These are phyloP conservation scores for Diadegma fenestrale DNA, from an alignment of 2,888 invertebrate genomes.

Conservation along the genomic window DNA sequence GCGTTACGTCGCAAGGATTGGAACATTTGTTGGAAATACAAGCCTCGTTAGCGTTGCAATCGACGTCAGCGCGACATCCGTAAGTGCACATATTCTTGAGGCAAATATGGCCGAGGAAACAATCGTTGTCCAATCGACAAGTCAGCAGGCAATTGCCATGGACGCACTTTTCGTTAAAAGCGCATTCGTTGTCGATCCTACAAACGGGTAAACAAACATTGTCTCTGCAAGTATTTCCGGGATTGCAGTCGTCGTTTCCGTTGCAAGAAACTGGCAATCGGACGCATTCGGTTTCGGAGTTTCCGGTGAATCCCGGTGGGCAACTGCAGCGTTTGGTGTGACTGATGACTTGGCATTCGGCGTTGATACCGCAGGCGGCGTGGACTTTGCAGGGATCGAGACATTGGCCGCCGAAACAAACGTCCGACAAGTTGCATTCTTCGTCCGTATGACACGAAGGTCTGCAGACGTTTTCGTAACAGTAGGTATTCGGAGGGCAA, in stretches of 20 bases:
- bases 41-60: constrained; percentile 94
- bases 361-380: constrained; percentile 93
- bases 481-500: constrained; percentile 92
- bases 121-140: constrained; percentile 96
- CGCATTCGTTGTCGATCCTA: constrained; percentile 92
- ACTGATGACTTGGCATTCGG: constrained; percentile 90
- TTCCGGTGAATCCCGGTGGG: constrained; percentile 94
- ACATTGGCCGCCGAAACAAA: constrained; percentile 93
- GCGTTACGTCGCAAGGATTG: constrained; percentile 91
- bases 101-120: constrained; percentile 96
- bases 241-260: constrained; percentile 89
- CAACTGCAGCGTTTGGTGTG: constrained; percentile 93
- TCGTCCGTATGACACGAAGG: constrained; percentile 92
- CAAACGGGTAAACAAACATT: constrained; percentile 94
- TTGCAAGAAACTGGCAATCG: constrained; percentile 93
- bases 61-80: constrained; percentile 94
- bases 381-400: constrained; percentile 91
- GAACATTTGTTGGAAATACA: constrained; percentile 93
- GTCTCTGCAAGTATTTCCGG: constrained; percentile 91
- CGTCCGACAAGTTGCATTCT: constrained; percentile 92
- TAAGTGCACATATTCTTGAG: constrained; percentile 93
- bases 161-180: constrained; percentile 95
- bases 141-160: constrained; percentile 94
- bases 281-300: constrained; percentile 93
- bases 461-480: constrained; percentile 92